Evolutionary conservation across 2,888 invertebrate genomes (phyloP), one percentile per base, ranked within the genome.

Genomic region (Scaptomyza reducta): DNA sequence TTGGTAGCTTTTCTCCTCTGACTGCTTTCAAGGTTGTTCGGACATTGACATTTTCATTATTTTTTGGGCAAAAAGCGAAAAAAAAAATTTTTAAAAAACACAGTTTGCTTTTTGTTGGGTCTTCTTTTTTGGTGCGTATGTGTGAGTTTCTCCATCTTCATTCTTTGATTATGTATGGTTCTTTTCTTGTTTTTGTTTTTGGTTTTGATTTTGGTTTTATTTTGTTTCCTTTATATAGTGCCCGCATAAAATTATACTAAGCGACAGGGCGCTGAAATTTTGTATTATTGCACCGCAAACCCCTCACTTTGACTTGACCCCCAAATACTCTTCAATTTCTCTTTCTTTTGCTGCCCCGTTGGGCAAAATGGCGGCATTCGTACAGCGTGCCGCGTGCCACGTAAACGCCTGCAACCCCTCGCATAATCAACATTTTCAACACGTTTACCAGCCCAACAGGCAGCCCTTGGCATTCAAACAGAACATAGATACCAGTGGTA

Each of bases 1-100:
- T 66, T 70, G 71, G 79, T 79, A 78, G 87, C 79, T 88, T 90
- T 82, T 86, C 82, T 82, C 82, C 82, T 89, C 83, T 88, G 88
- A 84, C 85, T 89, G 90, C 90, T 91, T 91, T 91, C 91, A 91
- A 91, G 91, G 91, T 91, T 91, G 91, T 90, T 91, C 90, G 91
- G 90, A 84, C 92, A 90, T 91, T 91, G 91, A 91, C 91, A 91
- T 89, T 91, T 86, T 86, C 79, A 85, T 87, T 87, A 81, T 85
- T 84, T 79, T 83, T 86, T 79, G 69, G 79, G 76, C 74, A 73
- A 70, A 79, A 84, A 58, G 25, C 40, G 54, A 64, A 54, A 54
- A 59, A 67, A 64, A 42, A 22, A 22, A 13, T 3, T n/a, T 25
- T 2, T 2, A 49, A 25, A 49, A 63, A 76, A 72, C 47, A 70